Percentiles rank a stretch among this genome's conserved stretches.
Conservation (phyloP, 2,888 invertebrate species). For the Drosophila nigritarsus region DNA sequence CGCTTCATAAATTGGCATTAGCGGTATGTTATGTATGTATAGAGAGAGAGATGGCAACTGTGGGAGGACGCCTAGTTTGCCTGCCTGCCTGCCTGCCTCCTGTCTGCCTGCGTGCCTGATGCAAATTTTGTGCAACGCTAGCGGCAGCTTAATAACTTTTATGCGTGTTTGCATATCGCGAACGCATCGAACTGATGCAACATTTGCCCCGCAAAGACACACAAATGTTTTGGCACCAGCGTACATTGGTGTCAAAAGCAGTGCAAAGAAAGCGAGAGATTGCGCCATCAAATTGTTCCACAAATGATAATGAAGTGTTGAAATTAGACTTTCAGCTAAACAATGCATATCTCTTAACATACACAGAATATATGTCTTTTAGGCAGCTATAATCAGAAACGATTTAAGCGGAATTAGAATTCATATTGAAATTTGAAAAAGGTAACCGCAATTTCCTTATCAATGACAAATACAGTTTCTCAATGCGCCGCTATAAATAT, state of each 20-base stretch:
- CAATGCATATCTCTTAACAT: background rate
- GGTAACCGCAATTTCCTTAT: background rate
- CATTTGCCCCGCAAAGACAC: slow-evolving; percentile 24
- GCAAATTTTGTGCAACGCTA: slow-evolving; percentile 57
- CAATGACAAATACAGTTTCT: background rate
- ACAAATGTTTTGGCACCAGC: background rate
- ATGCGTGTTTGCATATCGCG: slow-evolving; percentile 80
- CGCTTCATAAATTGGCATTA: slow-evolving; percentile 77
- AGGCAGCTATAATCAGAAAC: background rate
- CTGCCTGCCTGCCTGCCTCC: background rate
- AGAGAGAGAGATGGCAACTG: background rate
- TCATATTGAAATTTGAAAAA: background rate
- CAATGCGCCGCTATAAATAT: background rate
- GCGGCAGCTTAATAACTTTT: slow-evolving; percentile 77
- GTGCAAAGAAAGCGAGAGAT: background rate
- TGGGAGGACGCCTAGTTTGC: background rate
- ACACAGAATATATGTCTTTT: background rate
- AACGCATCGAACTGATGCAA: slow-evolving; percentile 61
- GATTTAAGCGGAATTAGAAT: background rate
- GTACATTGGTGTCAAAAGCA: slow-evolving; percentile 11
- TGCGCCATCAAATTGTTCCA: background rate
- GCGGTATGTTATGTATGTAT: slow-evolving; percentile 27
- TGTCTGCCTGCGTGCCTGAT: slow-evolving; percentile 43
- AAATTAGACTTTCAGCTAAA: background rate
- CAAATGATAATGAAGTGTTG: background rate